Evolutionary conservation across 2,797 vertebrate species (phyloP), one percentile per base, ranked within the genome.

Genomic region (Dryobates pubescens): DNA sequence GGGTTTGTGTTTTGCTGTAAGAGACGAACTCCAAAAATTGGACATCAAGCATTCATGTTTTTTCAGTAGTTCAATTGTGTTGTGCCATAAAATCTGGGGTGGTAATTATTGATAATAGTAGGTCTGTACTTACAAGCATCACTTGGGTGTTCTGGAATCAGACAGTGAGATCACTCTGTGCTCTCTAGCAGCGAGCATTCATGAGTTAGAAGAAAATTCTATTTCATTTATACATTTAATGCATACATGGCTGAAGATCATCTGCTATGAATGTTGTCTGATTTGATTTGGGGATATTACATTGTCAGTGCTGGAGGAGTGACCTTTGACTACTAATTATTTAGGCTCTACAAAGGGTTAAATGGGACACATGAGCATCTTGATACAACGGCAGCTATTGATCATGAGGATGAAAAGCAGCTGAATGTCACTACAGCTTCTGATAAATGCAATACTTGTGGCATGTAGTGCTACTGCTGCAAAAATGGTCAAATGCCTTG

Each of bases 151-250:
- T 72, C 61, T 24, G 17, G 36, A 59, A 72, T 54, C 34, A 92
- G 36, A 63, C 29, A 32, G 24, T 7, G 41, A 38, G 26, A 29
- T 80, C 0, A 0, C 29, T 32, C 14, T 32, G 13, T n/a, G 19
- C 38, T 7, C 1, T 36, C 41, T 54, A 18, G 16, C 24, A 45
- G 36, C 17, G 26, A 22, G 20, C 17, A 27, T 41, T 62, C 13
- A 8, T 0, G 0, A 41, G 26, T 30, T 15, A 62, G n/a, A 34
- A 32, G 16, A 36, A 6, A 53, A 17, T 24, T 27, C 10, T 23
- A 9, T 79, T 76, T 62, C 20, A 12, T 64, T 70, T 47, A 38
- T 54, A 34, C 9, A 17, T 43, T 69, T 57, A 49, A 22, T 51
- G 30, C 1, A 2, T 24, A 36, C 3, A 3, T 32, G 26, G n/a